Evolutionary conservation across 2,797 vertebrate species (phyloP).

Genomic region (Acanthis flammea): DNA sequence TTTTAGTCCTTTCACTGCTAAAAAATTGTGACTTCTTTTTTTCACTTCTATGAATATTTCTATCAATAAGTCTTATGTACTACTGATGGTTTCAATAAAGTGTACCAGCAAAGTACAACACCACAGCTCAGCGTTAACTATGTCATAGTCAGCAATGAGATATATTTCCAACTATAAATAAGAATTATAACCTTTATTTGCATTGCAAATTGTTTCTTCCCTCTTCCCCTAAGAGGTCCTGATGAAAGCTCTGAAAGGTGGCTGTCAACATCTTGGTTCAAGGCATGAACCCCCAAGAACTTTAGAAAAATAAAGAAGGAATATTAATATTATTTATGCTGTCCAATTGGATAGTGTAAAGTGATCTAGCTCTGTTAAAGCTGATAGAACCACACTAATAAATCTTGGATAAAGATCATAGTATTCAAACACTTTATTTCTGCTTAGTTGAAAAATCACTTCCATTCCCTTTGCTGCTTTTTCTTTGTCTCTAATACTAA

Average conservation of each 20-base stretch:
- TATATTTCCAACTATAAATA: background rate
- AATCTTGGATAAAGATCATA: background rate
- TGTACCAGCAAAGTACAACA: background rate
- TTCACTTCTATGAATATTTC: background rate
- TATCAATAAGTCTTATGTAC: background rate
- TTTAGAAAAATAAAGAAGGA: background rate
- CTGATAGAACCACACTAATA: background rate
- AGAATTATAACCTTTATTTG: background rate
- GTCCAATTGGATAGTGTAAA: background rate
- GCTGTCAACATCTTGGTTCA: background rate
- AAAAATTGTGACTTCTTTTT: background rate
- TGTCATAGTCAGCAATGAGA: background rate
- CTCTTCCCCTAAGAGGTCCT: background rate
- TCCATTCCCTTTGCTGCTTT: background rate
- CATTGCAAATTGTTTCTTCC: background rate
- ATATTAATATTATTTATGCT: background rate
- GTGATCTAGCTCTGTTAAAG: background rate
- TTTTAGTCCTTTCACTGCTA: background rate
- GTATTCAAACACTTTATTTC: background rate
- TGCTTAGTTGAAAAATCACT: background rate
- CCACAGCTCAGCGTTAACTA: background rate
- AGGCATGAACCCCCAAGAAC: background rate
- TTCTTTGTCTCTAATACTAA: background rate
- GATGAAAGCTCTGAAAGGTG: background rate
- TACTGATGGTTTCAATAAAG: background rate